Evolutionary conservation across 2,113 vertebrate species (phyloP).

Genomic region (Lepus europaeus): DNA sequence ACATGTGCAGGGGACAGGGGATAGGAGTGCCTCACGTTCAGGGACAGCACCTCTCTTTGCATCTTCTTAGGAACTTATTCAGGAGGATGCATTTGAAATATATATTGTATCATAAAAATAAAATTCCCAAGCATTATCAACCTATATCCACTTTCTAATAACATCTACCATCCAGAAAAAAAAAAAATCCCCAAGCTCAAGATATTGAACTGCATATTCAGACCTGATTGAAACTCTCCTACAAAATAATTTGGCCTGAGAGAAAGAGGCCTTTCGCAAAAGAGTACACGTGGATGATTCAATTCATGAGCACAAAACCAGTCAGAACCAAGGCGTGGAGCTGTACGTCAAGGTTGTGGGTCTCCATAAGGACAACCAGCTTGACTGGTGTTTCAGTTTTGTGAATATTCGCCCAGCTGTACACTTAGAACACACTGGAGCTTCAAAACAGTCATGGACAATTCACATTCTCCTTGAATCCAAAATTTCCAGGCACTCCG

Average conservation of each 20-base stretch:
- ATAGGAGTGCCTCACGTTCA: background rate
- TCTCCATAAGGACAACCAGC: background rate
- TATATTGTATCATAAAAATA: background rate
- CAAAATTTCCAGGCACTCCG: too few relatives aligned
- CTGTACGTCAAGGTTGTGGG: background rate
- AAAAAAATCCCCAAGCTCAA: background rate
- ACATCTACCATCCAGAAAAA: background rate
- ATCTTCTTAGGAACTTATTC: constrained; percentile 17
- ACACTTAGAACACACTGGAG: background rate
- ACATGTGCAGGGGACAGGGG: accelerated
- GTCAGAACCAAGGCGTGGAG: background rate
- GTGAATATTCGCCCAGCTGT: background rate
- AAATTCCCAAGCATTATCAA: constrained; percentile 50
- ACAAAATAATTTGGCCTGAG: constrained; percentile 22
- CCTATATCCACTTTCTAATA: constrained; percentile 37
- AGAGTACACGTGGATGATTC: background rate
- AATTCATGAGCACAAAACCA: background rate
- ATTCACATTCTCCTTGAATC: too few relatives aligned
- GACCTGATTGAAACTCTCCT: background rate
- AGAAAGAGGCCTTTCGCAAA: constrained; percentile 31
- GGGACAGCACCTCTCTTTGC: background rate
- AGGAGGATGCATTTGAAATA: background rate
- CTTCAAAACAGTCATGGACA: too few relatives aligned
- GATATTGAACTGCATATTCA: background rate
- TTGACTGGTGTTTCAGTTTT: background rate